A percentile compares a stretch with the other conserved stretches of the same genome.
These are phyloP conservation scores for Lottia gigantea DNA, from an alignment of 2,888 invertebrate genomes.

Conservation along the genomic window DNA sequence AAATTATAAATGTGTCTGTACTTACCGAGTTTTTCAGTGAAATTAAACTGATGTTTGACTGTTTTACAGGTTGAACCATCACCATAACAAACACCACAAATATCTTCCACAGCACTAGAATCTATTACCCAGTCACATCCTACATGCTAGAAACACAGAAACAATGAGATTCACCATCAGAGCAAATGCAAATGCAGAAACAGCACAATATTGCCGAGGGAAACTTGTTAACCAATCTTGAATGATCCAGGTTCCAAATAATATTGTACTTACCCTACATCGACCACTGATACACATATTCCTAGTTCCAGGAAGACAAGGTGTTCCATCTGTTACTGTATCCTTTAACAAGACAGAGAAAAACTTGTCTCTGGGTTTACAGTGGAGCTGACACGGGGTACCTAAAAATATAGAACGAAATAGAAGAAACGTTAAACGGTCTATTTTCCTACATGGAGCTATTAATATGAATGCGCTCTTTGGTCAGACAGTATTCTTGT, in stretches of 20 bases:
- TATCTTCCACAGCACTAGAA: conserved; percentile 82
- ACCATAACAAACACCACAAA: conserved; percentile 88
- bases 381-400: conserved; percentile 81
- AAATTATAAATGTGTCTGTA: background rate
- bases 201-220: no score
- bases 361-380: conserved; percentile 80
- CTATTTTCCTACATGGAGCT: no score
- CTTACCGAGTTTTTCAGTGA: conserved; percentile 70
- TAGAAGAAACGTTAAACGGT: background rate
- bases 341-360: conserved; percentile 81
- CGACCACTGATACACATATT: conserved; percentile 86
- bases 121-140: conserved; percentile 92
- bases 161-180: conserved; percentile 5
- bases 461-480: no score
- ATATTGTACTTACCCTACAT: conserved; percentile 74
- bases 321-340: conserved; percentile 84
- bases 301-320: conserved; percentile 83
- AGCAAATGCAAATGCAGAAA: no score
- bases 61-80: conserved; percentile 84
- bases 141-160: conserved; percentile 76
- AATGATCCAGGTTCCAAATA: no score
- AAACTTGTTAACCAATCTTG: no score
- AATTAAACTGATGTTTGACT: conserved; percentile 74
- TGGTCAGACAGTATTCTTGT: no score
- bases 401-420: conserved; percentile 44